phyloP scores from a whole-genome alignment of 2,113 vertebrate species.

The Gallinago media region DNA sequence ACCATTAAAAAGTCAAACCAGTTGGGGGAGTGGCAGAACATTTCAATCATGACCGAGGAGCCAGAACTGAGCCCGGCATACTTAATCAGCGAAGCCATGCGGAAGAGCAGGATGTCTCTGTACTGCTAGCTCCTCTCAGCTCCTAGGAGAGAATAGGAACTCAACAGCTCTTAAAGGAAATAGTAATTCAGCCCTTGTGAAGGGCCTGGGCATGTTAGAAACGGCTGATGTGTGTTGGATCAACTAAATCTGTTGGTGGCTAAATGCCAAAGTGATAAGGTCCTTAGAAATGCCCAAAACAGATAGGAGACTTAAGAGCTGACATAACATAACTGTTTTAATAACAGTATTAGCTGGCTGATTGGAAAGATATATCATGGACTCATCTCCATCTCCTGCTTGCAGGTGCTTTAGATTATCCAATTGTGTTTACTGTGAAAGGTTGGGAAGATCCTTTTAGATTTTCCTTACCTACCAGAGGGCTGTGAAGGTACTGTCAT shows the following conservation, averaged over 20 bases:
- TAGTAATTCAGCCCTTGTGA: background rate
- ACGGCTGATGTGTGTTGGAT: background rate
- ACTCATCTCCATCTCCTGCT: conserved; percentile 39
- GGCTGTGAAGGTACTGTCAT: conserved; percentile 70
- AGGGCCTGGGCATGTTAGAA: background rate
- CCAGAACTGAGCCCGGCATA: conserved; percentile 95
- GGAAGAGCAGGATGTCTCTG: conserved; percentile 94
- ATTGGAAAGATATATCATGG: background rate
- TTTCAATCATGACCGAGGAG: conserved; percentile 95
- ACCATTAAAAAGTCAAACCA: conserved; percentile 97
- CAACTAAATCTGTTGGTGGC: background rate
- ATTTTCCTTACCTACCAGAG: conserved; percentile 57
- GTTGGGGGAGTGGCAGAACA: conserved; percentile 97
- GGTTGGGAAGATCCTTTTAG: conserved; percentile 53
- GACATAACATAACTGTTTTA: conserved; percentile 44
- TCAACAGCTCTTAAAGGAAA: conserved; percentile 27
- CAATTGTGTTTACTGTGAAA: conserved; percentile 67
- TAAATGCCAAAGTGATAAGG: background rate
- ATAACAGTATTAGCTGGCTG: conserved; percentile 50
- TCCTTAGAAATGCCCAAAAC: background rate
- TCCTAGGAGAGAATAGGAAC: background rate
- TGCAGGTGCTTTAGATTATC: conserved; percentile 61
- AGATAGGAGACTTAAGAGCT: conserved; percentile 35
- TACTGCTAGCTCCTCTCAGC: conserved; percentile 86
- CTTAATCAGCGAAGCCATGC: conserved; percentile 97